Evolutionary conservation across 2,888 invertebrate genomes (phyloP), one percentile per base, ranked within the genome.

Genomic region (Hydrotaea cyrtoneurina): DNA sequence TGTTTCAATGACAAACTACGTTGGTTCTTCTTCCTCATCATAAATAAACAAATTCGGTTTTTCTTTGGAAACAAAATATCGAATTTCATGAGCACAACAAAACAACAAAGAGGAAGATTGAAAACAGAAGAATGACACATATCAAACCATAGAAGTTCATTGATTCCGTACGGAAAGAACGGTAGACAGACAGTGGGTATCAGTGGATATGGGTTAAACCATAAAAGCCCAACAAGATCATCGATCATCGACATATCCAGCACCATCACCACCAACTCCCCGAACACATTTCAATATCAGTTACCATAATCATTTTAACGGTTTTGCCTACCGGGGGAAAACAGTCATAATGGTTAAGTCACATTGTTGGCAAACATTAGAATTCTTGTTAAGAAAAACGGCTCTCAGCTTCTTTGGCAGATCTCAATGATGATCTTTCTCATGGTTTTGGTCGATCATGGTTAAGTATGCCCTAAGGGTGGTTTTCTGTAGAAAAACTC

Each of bases 281-380:
- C 59, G 39, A 39, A 2, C 31, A 31, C 39, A 39, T 31, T 31
- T 53, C 23, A 53, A n/a, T 50, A 71, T 71, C 71, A 71, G 31
- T 71, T 71, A 71, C 71, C 26, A n/a, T n/a, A n/a, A n/a, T n/a
- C n/a, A 53, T 53, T 17, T 1, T 31, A 71, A 73, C 59, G 59
- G 59, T 26, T 57, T 72, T 26, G 17, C 43, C 11, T 39, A 2
- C 39, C 3, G 39, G 2, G 31, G 7, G 31, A 31, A 31, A 71
- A 0, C 26, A 23, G 19, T 26, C 50, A 31, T 4, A 50, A n/a
- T 2, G 50, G n/a, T 71, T 15, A 59, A 26, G 59, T 59, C 59
- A 26, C 59, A 26, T 1, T 59, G 31, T 31, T 31, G 57, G 11
- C 10, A 3, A n/a, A 19, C 21, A 57, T 55, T 55, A 23, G 26